phyloP scores from a whole-genome alignment of 2,797 vertebrate species.

The Scolopax rusticola region DNA sequence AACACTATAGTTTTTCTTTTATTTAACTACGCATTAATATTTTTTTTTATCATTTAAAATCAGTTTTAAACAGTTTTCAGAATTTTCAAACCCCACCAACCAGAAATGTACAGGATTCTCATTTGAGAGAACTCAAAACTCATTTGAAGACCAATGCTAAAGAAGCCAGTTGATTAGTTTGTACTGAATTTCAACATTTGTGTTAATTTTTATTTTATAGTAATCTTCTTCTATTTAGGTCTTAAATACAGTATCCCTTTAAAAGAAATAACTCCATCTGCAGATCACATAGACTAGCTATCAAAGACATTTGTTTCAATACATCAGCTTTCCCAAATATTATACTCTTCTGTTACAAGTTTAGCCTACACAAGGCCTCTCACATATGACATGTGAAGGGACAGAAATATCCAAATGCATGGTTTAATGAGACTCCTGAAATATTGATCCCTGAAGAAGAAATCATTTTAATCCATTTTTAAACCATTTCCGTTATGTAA shows the following conservation, averaged over 20 bases:
- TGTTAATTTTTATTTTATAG: not conserved
- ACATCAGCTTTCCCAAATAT: not conserved
- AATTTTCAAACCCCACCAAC: not conserved
- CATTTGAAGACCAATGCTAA: not conserved
- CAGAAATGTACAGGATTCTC: not conserved
- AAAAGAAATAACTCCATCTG: not conserved
- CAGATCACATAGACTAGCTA: not conserved
- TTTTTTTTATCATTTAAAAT: not conserved
- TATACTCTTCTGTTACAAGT: not conserved
- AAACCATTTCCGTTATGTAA: not conserved
- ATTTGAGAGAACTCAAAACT: not conserved
- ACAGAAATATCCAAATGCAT: not conserved
- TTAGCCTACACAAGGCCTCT: not conserved
- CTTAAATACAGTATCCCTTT: not conserved
- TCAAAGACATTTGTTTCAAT: not conserved
- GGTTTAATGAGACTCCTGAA: not conserved
- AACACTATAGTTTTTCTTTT: not conserved
- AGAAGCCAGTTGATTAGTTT: not conserved
- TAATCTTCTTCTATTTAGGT: not conserved
- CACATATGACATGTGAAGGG: not conserved
- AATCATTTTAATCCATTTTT: not conserved
- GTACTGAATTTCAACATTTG: not conserved
- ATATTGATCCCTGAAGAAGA: not conserved
- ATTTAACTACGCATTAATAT: not conserved
- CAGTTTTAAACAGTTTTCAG: not conserved